Evolutionary conservation across 2,797 vertebrate species (phyloP), one percentile per base, ranked within the genome.

Genomic region (Paramormyrops hopkinsi): DNA sequence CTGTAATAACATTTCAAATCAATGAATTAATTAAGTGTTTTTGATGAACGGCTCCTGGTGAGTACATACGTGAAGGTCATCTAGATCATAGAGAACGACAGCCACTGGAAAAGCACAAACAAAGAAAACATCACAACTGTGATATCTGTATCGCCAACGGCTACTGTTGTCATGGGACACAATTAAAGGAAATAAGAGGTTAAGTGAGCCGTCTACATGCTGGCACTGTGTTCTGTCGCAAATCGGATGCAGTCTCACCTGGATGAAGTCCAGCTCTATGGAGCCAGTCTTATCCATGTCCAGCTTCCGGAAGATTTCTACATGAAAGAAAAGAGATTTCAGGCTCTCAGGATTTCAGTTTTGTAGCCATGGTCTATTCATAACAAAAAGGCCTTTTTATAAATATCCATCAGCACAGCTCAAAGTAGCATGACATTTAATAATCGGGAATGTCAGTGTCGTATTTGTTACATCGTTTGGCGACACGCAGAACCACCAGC

Each of bases 1-100:
- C 17, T 54, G 56, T 53, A 17, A 76, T 76, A 56, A 53, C 19
- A 79, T 76, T 53, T 44, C 4, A 44, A 54, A 87, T 46, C 33
- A 19, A 19, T 83, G 53, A 86, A 19, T 29, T 19, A 53, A 79
- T 46, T 19, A 90, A 54, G 50, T 76, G 22, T 51, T 22, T 76
- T 46, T 86, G 79, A 33, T 50, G 48, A 44, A 59, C 33, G 22
- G 44, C 12, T 88, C 65, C 86, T 22, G 76, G 46, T 65, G 82
- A 86, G 59, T 53, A 41, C 53, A 51, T 44, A 82, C 12, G 54
- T 54, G 56, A 59, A 59, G 29, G 29, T 83, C 65, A 11, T 87
- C 94, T 94, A 96, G 92, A 96, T 92, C 96, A 96, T 96, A 86
- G 94, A 14, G 86, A 96, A 95, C 86, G 89, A 93, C 56, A 96